Evolutionary conservation across 2,113 vertebrate species (phyloP).

Genomic region (Pedionomus torquatus): DNA sequence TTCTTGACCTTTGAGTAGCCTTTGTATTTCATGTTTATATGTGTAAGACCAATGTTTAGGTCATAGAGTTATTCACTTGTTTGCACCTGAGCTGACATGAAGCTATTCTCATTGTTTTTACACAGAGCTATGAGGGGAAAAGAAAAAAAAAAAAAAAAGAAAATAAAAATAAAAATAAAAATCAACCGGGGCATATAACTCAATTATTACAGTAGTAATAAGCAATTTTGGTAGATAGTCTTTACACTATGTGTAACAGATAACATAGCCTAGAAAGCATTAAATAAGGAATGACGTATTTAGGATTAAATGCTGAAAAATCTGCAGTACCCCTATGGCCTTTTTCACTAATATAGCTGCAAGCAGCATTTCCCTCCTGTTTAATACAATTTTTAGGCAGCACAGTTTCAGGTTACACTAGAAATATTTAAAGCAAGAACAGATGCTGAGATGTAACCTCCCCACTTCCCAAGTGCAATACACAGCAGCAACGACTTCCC

Average conservation of each 20-base stretch:
- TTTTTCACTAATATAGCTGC: not conserved
- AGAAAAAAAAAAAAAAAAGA: not conserved
- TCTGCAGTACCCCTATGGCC: not conserved
- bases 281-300: not conserved
- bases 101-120: not conserved
- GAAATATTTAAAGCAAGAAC: not conserved
- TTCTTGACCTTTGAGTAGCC: constrained; percentile 43
- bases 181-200: not conserved
- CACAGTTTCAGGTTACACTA: not conserved
- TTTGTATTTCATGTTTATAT: not conserved
- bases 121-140: not conserved
- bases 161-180: not conserved
- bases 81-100: not conserved
- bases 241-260: not conserved
- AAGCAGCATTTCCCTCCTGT: not conserved
- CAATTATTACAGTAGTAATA: not conserved
- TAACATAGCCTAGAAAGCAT: not conserved
- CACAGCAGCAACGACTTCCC: not conserved
- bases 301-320: not conserved
- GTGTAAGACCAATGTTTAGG: not conserved
- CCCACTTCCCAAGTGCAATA: not conserved
- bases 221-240: not conserved
- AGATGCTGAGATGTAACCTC: not conserved
- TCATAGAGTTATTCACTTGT: constrained; percentile 5
- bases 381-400: not conserved